Evolutionary conservation across 2,797 vertebrate species (phyloP).

Genomic region (Pyrocephalus nanus): DNA sequence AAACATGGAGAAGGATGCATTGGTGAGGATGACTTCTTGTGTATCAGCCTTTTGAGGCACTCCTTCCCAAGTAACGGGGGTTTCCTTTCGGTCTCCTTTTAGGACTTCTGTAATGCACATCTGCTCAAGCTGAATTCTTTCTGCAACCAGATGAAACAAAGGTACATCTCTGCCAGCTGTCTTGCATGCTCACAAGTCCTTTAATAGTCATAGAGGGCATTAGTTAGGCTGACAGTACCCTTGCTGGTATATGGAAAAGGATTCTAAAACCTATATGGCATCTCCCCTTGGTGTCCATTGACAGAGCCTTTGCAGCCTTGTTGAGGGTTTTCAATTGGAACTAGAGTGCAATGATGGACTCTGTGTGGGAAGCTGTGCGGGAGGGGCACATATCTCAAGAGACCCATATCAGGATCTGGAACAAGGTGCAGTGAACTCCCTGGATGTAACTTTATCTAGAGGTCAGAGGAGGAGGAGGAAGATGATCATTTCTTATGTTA

Average conservation of each 20-base stretch:
- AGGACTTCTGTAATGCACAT: slow-evolving; percentile 84
- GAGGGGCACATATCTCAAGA: rapidly evolving
- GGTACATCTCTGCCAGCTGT: slow-evolving; percentile 68
- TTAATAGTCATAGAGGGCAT: neutral
- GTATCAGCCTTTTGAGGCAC: rapidly evolving
- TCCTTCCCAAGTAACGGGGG: neutral
- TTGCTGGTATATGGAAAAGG: rapidly evolving
- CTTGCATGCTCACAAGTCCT: neutral
- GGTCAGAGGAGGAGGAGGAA: neutral
- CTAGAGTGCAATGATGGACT: neutral
- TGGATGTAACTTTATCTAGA: rapidly evolving
- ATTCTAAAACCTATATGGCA: neutral
- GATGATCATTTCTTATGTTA: rapidly evolving
- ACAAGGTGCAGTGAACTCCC: rapidly evolving
- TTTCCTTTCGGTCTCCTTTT: neutral
- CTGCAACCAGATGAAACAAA: slow-evolving; percentile 77
- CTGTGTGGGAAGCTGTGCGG: neutral
- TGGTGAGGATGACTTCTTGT: slow-evolving; percentile 71
- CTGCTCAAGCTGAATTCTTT: slow-evolving; percentile 77
- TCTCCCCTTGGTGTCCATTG: neutral
- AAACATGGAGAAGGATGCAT: slow-evolving; percentile 75
- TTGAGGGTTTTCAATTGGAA: neutral
- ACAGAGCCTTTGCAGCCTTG: neutral
- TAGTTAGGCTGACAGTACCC: neutral
- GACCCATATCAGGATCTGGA: neutral